Base-by-base conservation (phyloP, 2,113 vertebrate species). In the Rhinichthys klamathensis region DNA sequence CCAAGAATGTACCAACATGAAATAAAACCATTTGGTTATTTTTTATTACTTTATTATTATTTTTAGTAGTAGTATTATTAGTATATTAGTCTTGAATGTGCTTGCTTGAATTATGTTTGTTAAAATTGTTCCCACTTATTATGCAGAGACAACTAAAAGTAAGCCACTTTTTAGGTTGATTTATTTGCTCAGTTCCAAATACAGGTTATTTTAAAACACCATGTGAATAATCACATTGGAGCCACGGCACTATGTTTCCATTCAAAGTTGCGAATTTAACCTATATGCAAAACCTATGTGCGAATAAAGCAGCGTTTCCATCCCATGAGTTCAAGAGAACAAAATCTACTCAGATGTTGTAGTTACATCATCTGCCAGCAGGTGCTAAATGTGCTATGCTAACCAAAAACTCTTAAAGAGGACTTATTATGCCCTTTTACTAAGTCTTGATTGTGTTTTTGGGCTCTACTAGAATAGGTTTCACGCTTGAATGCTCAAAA, bases 11-110 rank as follows among this genome's bases (percentile, higher is more conserved):
- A 94, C 92, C 91, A 89, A 94, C 93, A 94, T 93, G 90, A 93
- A 94, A 95, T 95, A 93, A 94, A 94, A 93, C 87, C 86, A 90
- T 94, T 95, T 94, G 93, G 93, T 93, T 94, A 93, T 94, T 93
- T 92, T 95, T 92, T 89, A 90, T 83, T 90, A 91, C 80, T 88
- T 90, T 91, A 89, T 88, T 91, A 7, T 77, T 80, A 80, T 85
- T 90, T 79, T 56, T 90, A 35, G 82, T 84, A 21, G 38, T 27
- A 70, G 89, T 77, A 89, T 23, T 88, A 72, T 69, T 73, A 85
- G 74, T 11, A 23, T 74, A 23, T 81, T 76, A 76, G 15, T 63
- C 23, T 58, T 73, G 21, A 35, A 21, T 63, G 61, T 61, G n/a
- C 16, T 63, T 44, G 56, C 54, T 44, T 60, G 21, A 30, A 41